These are phyloP conservation scores for Blastobasis lacticolella DNA, from an alignment of 2,888 invertebrate genomes.

Conservation along the genomic window DNA sequence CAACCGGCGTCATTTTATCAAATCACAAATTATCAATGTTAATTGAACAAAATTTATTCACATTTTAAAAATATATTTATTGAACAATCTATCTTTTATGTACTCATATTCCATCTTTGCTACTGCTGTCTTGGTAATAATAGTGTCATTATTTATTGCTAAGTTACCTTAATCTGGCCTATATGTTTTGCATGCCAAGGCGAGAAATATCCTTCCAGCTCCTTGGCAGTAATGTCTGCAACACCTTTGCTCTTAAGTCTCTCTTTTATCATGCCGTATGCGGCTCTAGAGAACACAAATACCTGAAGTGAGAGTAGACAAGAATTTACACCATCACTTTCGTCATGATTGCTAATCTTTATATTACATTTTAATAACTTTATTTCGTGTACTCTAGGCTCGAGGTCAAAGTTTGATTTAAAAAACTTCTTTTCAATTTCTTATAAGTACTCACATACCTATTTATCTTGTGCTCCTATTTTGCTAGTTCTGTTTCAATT, in stretches of 20 bases:
- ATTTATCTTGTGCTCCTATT: no score
- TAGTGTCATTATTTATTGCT: no score
- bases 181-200: constrained; percentile 91
- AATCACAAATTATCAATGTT: no score
- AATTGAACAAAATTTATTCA: no score
- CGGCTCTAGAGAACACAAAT: constrained; percentile 89
- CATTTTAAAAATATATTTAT: no score
- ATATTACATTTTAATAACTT: constrained; percentile 8
- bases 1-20: no score
- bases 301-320: constrained; percentile 79
- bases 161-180: constrained; percentile 79
- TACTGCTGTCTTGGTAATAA: no score
- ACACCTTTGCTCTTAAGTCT: constrained; percentile 85
- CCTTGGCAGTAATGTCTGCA: constrained; percentile 80
- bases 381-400: constrained; percentile 30
- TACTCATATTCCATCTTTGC: no score
- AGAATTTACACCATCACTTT: constrained; percentile 27
- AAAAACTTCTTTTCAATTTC: constrained; percentile 28
- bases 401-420: constrained; percentile 20
- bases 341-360: constrained; percentile 6
- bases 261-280: constrained; percentile 88
- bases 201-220: constrained; percentile 87
- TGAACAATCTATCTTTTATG: no score
- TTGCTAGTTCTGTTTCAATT: no score
- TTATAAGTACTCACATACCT: not conserved